Evolutionary conservation across 2,797 vertebrate species (phyloP).

Genomic region (Tauraco hartlaubi): DNA sequence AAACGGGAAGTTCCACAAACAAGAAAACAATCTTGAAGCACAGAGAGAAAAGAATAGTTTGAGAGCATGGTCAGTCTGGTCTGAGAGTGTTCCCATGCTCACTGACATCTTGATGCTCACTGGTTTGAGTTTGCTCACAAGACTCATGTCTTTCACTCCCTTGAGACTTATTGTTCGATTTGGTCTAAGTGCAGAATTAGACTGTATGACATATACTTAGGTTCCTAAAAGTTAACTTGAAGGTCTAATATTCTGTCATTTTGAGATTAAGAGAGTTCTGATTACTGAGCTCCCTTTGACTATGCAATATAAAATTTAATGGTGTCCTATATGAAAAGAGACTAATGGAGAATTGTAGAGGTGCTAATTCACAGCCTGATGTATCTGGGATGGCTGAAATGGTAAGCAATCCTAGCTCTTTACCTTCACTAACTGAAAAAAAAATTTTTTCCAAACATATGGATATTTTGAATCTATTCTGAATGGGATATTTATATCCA

Average conservation of each 20-base stretch:
- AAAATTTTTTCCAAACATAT: not conserved
- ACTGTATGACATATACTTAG: not conserved
- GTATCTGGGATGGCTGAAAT: not conserved
- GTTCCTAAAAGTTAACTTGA: not conserved
- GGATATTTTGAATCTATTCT: not conserved
- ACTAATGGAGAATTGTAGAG: not conserved
- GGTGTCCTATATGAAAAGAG: not conserved
- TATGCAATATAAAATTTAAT: not conserved
- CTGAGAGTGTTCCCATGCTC: not conserved
- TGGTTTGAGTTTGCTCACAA: not conserved
- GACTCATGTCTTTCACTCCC: not conserved
- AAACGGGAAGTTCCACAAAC: not conserved
- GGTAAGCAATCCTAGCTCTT: not conserved
- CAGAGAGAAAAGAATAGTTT: not conserved
- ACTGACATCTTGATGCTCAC: not conserved
- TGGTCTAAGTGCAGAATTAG: not conserved
- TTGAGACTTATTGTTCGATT: not conserved
- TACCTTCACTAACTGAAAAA: not conserved
- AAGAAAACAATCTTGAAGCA: not conserved
- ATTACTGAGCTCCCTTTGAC: not conserved
- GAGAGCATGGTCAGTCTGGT: not conserved
- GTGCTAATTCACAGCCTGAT: not conserved
- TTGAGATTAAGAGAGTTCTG: not conserved
- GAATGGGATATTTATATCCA: not conserved
- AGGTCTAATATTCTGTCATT: not conserved